Conservation (phyloP, 2,888 invertebrate species). For the Prosapia bicincta region DNA sequence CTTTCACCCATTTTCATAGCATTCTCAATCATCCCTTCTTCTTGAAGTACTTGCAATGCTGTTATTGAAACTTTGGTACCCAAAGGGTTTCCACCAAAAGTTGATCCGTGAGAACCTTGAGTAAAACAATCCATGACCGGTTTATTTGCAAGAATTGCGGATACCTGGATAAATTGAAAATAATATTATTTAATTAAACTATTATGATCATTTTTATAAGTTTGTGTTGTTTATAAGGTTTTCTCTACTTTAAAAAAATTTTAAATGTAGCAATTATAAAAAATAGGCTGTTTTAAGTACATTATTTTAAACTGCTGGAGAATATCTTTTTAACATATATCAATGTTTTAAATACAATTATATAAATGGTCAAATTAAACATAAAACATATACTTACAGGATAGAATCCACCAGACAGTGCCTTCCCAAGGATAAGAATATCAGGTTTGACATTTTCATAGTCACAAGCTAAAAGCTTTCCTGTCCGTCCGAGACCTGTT, state of each 20-base stretch:
- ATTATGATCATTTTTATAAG: no score
- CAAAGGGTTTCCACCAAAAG: slow-evolving; percentile 93
- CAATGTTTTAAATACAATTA: no score
- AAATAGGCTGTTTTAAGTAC: no score
- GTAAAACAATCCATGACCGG: slow-evolving; percentile 79
- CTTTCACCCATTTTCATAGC: slow-evolving; percentile 70
- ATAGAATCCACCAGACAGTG: slow-evolving; percentile 85
- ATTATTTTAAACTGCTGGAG: no score
- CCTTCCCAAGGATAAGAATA: slow-evolving; percentile 87
- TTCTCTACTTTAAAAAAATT: no score
- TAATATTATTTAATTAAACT: no score
- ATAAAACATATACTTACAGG: slow-evolving; percentile 55
- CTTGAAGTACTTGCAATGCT: slow-evolving; percentile 78
- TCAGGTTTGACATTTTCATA: slow-evolving; percentile 80
- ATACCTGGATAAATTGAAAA: slow-evolving; percentile 45
- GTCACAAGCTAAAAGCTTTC: slow-evolving; percentile 78
- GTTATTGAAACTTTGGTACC: slow-evolving; percentile 83
- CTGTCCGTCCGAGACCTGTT: slow-evolving; percentile 88
- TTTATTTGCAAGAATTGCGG: slow-evolving; percentile 66
- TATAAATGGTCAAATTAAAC: no score
- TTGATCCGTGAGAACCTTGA: slow-evolving; percentile 94
- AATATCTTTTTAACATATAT: no score
- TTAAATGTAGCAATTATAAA: no score
- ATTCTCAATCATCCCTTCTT: slow-evolving; percentile 83
- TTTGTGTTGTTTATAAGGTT: no score